These are phyloP conservation scores for Phortica magna DNA, from an alignment of 2,888 invertebrate species.

Conservation along the genomic window DNA sequence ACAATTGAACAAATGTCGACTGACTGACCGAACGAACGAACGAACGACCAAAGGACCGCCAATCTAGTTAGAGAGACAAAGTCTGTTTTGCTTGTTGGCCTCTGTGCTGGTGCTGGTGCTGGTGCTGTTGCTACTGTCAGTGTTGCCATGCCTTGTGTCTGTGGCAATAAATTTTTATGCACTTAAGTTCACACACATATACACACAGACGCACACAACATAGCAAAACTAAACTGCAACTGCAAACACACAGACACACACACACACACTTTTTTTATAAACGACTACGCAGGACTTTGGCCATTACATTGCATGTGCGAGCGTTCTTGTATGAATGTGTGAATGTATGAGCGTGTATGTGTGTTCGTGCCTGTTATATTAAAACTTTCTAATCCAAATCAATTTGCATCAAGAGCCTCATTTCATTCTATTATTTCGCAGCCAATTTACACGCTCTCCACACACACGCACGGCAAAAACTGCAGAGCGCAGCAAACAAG, in stretches of 20 bases:
- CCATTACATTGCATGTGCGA: neutral
- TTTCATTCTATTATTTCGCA: conserved; percentile 75
- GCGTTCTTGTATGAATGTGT: neutral
- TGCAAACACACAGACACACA: neutral
- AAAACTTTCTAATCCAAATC: conserved; percentile 75
- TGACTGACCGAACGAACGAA: no score
- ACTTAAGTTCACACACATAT: conserved; percentile 34
- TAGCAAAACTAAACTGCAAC: conserved; percentile 5
- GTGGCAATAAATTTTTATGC: conserved; percentile 61
- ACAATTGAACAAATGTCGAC: neutral
- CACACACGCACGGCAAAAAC: neutral
- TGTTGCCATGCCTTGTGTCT: neutral
- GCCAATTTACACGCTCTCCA: conserved; percentile 61
- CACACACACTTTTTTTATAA: neutral
- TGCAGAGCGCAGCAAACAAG: neutral
- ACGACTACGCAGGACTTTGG: neutral
- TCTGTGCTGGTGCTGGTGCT: neutral
- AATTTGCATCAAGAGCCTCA: conserved; percentile 76
- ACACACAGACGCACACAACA: neutral
- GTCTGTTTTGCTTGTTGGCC: conserved; percentile 26
- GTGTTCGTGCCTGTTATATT: conserved; percentile 44
- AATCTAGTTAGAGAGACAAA: conserved; percentile 20
- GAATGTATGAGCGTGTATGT: neutral
- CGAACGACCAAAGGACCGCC: neutral
- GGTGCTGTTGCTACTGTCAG: conserved; percentile 3